Percentiles rank a stretch among this genome's conserved stretches.
phyloP scores from a whole-genome alignment of 2,888 invertebrate species.

The Allolobophora icterica region DNA sequence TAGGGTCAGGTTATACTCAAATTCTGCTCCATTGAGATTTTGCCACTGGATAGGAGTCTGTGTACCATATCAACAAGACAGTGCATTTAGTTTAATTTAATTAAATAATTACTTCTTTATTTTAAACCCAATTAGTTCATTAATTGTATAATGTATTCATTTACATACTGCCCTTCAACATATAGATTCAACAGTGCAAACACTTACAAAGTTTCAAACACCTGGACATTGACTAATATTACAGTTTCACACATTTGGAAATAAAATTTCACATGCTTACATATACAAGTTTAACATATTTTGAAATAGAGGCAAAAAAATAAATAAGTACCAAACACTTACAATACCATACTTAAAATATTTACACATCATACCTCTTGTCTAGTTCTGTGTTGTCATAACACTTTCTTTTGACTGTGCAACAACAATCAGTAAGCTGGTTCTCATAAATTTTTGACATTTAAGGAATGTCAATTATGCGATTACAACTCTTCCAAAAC shows the following conservation, averaged over 20 bases:
- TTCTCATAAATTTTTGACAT: too few species aligned
- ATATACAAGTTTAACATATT: not conserved
- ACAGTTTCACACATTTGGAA: not conserved
- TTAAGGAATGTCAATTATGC: too few species aligned
- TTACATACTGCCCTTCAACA: not conserved
- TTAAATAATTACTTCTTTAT: not conserved
- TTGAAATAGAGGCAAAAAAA: not conserved
- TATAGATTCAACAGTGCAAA: too few species aligned
- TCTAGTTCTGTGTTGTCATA: too few species aligned
- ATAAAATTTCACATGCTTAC: not conserved
- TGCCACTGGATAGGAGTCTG: constrained; percentile 19
- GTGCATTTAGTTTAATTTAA: not conserved
- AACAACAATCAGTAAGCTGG: too few species aligned
- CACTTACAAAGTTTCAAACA: too few species aligned
- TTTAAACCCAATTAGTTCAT: not conserved
- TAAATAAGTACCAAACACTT: not conserved
- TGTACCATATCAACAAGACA: not conserved
- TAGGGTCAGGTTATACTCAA: not conserved
- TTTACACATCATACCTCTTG: not conserved
- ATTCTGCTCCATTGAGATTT: not conserved
- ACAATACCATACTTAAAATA: not conserved
- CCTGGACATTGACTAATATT: not conserved
- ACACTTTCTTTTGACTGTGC: too few species aligned
- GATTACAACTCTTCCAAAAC: too few species aligned
- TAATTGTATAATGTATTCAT: not conserved